Percentiles rank a stretch among this genome's conserved stretches.
Conservation (phyloP, 2,113 vertebrate species). For the Mobula birostris region DNA sequence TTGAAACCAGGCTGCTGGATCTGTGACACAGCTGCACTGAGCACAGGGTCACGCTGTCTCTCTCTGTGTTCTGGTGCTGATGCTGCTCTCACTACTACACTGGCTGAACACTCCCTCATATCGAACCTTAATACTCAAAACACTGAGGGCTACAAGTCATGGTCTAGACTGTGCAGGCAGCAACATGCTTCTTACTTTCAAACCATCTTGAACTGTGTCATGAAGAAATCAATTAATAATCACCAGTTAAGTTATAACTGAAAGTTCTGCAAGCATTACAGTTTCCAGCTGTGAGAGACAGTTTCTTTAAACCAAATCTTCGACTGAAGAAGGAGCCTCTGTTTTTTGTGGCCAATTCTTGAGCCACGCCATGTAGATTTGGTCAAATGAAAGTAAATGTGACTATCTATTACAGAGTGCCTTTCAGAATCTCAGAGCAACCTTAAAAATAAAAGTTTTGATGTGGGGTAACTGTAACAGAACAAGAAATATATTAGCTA, state of each 20-base stretch:
- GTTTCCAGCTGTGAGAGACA: background rate
- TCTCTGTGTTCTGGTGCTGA: too few species aligned
- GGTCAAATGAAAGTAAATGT: background rate
- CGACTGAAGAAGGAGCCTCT: background rate
- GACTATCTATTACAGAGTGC: background rate
- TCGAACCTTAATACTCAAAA: background rate
- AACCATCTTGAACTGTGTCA: background rate
- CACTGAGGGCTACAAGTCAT: background rate
- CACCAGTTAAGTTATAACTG: background rate
- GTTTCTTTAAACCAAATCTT: background rate
- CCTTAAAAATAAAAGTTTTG: background rate
- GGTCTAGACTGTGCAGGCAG: background rate
- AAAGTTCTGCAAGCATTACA: background rate
- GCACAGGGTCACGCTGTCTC: too few species aligned
- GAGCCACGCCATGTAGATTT: background rate
- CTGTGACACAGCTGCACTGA: too few species aligned
- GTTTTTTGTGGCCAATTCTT: background rate
- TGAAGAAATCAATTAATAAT: background rate
- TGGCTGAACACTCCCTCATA: background rate
- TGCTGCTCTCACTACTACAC: background rate
- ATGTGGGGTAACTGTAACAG: background rate
- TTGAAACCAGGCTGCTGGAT: too few species aligned
- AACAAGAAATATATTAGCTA: background rate
- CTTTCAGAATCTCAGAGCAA: background rate
- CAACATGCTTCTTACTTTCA: background rate